Conservation (phyloP, 2,113 vertebrate species). For the Ochotona princeps region DNA sequence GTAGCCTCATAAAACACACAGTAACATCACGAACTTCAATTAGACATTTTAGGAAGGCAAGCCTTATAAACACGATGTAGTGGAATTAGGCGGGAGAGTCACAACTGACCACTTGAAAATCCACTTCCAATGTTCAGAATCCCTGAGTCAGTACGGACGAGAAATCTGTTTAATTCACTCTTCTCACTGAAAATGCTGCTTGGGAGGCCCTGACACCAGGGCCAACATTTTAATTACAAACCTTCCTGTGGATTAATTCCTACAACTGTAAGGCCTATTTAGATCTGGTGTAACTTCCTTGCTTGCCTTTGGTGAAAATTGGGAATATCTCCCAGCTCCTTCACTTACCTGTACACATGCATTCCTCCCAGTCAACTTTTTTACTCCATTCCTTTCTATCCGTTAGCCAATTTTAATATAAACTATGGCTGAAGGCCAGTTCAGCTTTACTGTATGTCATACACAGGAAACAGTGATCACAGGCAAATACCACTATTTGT, state of each 20-base stretch:
- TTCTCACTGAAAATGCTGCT: neutral
- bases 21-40: neutral
- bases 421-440: fast-evolving
- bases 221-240: neutral
- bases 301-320: neutral
- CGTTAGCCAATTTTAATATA: neutral
- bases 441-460: neutral
- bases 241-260: neutral
- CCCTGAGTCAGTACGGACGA: neutral
- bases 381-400: neutral
- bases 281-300: neutral
- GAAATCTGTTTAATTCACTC: neutral
- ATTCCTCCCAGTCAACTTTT: neutral
- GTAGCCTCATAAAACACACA: neutral
- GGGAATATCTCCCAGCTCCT: neutral
- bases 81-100: neutral
- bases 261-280: neutral
- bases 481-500: neutral
- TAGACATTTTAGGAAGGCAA: neutral
- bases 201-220: neutral
- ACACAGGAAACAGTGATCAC: neutral
- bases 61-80: neutral
- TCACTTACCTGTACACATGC: too few species aligned
- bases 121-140: neutral
- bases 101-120: too few species aligned